Evolutionary conservation across 2,888 invertebrate species (phyloP), one percentile per base, ranked within the genome.

Genomic region (Drosophila koepferae): DNA sequence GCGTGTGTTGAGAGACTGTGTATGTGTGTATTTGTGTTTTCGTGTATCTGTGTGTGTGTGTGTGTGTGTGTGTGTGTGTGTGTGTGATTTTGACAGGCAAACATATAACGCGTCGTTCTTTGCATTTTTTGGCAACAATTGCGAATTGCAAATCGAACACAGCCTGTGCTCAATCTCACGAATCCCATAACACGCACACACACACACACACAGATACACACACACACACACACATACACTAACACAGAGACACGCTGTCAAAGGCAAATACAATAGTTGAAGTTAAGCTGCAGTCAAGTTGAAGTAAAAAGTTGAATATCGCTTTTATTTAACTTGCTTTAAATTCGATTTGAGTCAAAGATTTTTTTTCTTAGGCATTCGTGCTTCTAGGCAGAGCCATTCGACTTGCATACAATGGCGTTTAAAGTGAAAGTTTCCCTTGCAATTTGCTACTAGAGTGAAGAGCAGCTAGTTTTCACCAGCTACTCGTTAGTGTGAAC

Each of bases 101-200:
- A 82, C 85, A 84, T 31, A 64, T 63, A 66, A 43, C 43, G 56
- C 61, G 49, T 55, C 48, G 55, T 38, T 69, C 66, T 73, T 66
- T 74, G 71, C 79, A 84, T 80, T 82, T 55, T 55, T 41, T 55
- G 72, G 66, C 68, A 84, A 85, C 77, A 77, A 85, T 82, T 82
- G 76, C 82, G 62, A 75, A 60, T 71, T 63, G 68, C 65, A 86
- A 76, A 87, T 85, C 80, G 89, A 86, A 86, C 80, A 72, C 82
- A 81, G 72, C 59, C 73, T 85, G 80, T 20, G 68, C 71, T 56
- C 62, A 56, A 46, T 60, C 48, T 49, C 60, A 60, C 60, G 48
- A 60, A 40, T 40, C 31, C 40, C 28, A 40, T 38, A 40, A 53
- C 41, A 64, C 67, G 40, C 9, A 56, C 12, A 51, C 38, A 28